phyloP scores from a whole-genome alignment of 2,888 invertebrate species.

The Andrena camellia region DNA sequence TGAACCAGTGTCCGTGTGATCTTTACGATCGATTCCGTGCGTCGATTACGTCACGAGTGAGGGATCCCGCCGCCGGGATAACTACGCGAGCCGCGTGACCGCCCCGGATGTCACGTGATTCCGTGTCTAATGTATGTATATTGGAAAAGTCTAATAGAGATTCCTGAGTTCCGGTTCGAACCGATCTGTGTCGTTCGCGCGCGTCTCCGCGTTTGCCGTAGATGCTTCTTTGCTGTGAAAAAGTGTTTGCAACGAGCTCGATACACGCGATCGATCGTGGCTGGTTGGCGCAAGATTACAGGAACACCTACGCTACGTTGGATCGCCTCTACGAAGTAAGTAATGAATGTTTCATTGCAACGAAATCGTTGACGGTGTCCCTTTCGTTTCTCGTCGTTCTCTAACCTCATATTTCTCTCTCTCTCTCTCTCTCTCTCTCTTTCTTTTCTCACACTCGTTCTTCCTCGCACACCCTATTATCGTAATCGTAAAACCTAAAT shows the following conservation, averaged over 20 bases:
- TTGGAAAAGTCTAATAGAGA: slow-evolving; percentile 12
- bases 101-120: slow-evolving; percentile 11
- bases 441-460: slow-evolving; percentile 28
- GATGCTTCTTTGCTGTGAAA: background rate
- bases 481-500: slow-evolving; percentile 70
- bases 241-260: slow-evolving; percentile 37
- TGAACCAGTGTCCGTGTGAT: slow-evolving; percentile 46
- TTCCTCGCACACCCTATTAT: slow-evolving; percentile 55
- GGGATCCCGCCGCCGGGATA: background rate
- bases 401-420: background rate
- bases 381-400: background rate
- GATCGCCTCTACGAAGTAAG: slow-evolving; percentile 67
- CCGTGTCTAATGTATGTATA: slow-evolving; percentile 14
- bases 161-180: slow-evolving; percentile 36
- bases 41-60: slow-evolving; percentile 12
- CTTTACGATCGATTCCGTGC: slow-evolving; percentile 46
- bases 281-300: slow-evolving; percentile 64
- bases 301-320: slow-evolving; percentile 71
- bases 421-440: slow-evolving; percentile 9
- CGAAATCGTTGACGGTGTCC: slow-evolving; percentile 53
- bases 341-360: slow-evolving; percentile 72
- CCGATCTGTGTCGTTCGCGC: slow-evolving; percentile 17
- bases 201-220: background rate
- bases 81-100: background rate
- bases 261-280: slow-evolving; percentile 40